phyloP scores from a whole-genome alignment of 1,140 invertebrate species.

The Gryllus bimaculatus region DNA sequence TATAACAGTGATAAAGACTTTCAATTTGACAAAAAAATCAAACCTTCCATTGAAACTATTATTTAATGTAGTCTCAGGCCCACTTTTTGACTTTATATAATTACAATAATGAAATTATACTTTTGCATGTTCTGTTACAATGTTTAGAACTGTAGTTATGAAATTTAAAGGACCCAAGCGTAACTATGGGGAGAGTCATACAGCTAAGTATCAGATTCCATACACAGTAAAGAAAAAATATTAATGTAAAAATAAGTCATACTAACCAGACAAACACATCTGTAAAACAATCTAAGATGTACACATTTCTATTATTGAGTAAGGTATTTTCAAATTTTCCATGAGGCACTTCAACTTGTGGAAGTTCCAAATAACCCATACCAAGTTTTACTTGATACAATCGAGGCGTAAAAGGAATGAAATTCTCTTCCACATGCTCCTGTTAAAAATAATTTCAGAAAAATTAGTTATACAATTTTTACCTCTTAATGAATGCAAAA shows the following conservation, averaged over 20 bases:
- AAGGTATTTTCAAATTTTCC: constrained; percentile 62
- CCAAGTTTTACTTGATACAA: constrained; percentile 92
- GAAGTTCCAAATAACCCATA: constrained; percentile 97
- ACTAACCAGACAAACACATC: constrained; percentile 97
- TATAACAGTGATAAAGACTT: too few relatives aligned
- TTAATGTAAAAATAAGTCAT: background rate
- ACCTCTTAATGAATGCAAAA: background rate
- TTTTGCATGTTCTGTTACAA: too few relatives aligned
- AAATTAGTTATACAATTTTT: background rate
- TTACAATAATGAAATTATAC: too few relatives aligned
- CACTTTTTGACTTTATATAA: too few relatives aligned
- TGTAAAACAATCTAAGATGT: constrained; percentile 89
- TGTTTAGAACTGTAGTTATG: too few relatives aligned
- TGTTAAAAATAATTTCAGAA: constrained; percentile 29
- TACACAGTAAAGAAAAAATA: too few relatives aligned
- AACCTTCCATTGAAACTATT: too few relatives aligned
- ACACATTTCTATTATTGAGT: constrained; percentile 88
- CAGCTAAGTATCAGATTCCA: too few relatives aligned
- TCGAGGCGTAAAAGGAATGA: constrained; percentile 62
- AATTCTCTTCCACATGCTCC: constrained; percentile 76
- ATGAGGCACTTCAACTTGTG: constrained; percentile 82
- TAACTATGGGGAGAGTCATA: too few relatives aligned
- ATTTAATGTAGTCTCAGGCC: too few relatives aligned
- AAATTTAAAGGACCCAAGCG: too few relatives aligned
- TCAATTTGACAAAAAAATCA: too few relatives aligned